Evolutionary conservation across 2,888 invertebrate species (phyloP).

Genomic region (Chorisops tibialis): DNA sequence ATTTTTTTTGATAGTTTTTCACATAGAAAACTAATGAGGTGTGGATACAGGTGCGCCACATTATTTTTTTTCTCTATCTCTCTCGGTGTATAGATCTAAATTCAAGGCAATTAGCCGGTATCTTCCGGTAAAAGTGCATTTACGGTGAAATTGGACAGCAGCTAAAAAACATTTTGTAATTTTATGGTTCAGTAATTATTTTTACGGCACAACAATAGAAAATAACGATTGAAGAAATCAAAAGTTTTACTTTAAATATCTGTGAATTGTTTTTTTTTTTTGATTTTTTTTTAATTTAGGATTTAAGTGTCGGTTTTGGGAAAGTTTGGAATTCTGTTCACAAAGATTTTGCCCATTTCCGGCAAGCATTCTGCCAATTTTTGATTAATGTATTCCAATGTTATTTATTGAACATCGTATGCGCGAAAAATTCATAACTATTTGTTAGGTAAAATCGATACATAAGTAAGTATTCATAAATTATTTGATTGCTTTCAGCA

Average conservation of each 20-base stretch:
- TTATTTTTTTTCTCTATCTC: background rate
- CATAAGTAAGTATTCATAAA: no score
- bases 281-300: background rate
- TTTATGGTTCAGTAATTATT: conserved; percentile 24
- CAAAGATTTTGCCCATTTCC: conserved; percentile 9
- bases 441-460: no score
- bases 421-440: no score
- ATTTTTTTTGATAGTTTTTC: background rate
- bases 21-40: conserved; percentile 20
- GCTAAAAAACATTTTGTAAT: conserved; percentile 12
- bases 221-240: background rate
- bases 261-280: background rate
- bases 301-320: background rate
- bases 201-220: conserved; percentile 14
- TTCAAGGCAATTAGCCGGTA: conserved; percentile 14
- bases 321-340: background rate
- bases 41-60: conserved; percentile 18
- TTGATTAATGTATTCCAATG: conserved; percentile 12
- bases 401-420: background rate
- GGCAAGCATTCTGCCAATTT: conserved; percentile 8
- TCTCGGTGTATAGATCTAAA: background rate
- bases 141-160: conserved; percentile 18
- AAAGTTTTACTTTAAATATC: conserved; percentile 13
- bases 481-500: no score
- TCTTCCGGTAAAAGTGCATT: conserved; percentile 30